Percentiles rank a stretch among this genome's conserved stretches.
phyloP scores from a whole-genome alignment of 2,888 invertebrate species.

The Xanthia togata region DNA sequence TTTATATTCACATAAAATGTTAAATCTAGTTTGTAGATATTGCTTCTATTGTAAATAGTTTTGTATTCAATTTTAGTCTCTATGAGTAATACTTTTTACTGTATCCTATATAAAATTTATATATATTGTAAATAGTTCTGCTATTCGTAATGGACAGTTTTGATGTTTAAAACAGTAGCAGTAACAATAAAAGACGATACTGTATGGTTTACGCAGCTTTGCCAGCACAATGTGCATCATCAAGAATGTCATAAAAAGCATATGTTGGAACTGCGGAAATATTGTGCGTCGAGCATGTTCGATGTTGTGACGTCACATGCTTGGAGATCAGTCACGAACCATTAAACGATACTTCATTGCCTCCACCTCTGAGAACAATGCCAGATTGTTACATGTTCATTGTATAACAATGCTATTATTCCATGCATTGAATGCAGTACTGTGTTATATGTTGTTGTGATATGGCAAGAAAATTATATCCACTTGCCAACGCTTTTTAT shows the following conservation, averaged over 20 bases:
- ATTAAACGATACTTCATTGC: slow-evolving; percentile 50
- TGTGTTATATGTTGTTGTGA: slow-evolving; percentile 57
- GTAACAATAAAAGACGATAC: slow-evolving; percentile 21
- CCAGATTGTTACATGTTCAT: slow-evolving; percentile 56
- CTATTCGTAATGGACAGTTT: slow-evolving; percentile 37
- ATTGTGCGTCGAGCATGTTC: slow-evolving; percentile 60
- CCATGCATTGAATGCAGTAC: slow-evolving; percentile 59
- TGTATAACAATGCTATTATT: slow-evolving; percentile 54
- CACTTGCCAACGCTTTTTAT: slow-evolving; percentile 59
- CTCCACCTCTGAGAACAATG: slow-evolving; percentile 50
- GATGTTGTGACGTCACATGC: slow-evolving; percentile 63
- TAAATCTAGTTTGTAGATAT: slow-evolving; percentile 45
- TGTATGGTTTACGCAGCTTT: slow-evolving; percentile 41
- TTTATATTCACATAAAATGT: slow-evolving; percentile 25
- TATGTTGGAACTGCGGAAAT: slow-evolving; percentile 54
- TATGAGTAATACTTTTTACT: slow-evolving; percentile 28
- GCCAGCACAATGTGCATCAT: slow-evolving; percentile 43
- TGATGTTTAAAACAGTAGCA: slow-evolving; percentile 31
- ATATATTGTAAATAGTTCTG: slow-evolving; percentile 57
- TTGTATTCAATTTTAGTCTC: slow-evolving; percentile 32
- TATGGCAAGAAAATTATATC: slow-evolving; percentile 59
- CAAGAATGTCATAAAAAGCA: slow-evolving; percentile 44
- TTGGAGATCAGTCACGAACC: slow-evolving; percentile 51
- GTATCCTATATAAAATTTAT: slow-evolving; percentile 37
- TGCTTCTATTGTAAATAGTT: slow-evolving; percentile 54